Conservation (phyloP, 2,113 vertebrate species). For the Zapornia atra region DNA sequence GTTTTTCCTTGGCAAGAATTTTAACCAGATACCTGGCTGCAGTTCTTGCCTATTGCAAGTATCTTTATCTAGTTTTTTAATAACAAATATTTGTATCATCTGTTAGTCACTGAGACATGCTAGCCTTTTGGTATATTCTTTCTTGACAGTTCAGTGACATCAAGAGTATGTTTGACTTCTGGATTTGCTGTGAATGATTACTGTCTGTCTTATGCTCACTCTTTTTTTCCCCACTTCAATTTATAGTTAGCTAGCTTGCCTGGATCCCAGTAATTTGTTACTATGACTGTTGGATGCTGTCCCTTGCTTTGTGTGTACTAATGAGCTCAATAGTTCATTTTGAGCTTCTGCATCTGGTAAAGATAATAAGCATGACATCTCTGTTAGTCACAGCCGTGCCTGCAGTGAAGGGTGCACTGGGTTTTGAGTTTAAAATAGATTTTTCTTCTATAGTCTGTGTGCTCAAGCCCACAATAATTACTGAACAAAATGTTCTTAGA, state of each 20-base stretch:
- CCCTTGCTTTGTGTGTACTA: slow-evolving; percentile 56
- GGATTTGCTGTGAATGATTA: slow-evolving; percentile 21
- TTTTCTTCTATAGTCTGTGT: slow-evolving; percentile 29
- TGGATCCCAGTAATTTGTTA: slow-evolving; percentile 54
- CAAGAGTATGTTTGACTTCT: background rate
- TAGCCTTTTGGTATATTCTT: background rate
- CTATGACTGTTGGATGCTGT: slow-evolving; percentile 50
- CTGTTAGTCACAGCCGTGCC: slow-evolving; percentile 66
- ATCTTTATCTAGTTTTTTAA: background rate
- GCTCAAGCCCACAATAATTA: slow-evolving; percentile 42
- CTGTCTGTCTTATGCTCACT: background rate
- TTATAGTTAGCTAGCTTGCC: slow-evolving; percentile 41
- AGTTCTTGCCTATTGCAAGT: background rate
- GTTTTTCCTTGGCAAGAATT: background rate
- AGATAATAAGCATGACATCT: slow-evolving; percentile 65
- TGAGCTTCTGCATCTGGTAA: slow-evolving; percentile 57
- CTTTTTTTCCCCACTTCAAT: slow-evolving; percentile 8
- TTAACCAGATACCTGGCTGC: background rate
- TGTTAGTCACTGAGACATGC: background rate
- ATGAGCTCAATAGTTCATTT: slow-evolving; percentile 55
- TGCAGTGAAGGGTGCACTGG: slow-evolving; percentile 3
- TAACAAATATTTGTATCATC: background rate
- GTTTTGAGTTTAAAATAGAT: slow-evolving; percentile 66
- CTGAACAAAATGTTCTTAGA: slow-evolving; percentile 64
- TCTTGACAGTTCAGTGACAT: background rate